These are phyloP conservation scores for Erpetoichthys calabaricus DNA, from an alignment of 2,797 vertebrate species.

Conservation along the genomic window DNA sequence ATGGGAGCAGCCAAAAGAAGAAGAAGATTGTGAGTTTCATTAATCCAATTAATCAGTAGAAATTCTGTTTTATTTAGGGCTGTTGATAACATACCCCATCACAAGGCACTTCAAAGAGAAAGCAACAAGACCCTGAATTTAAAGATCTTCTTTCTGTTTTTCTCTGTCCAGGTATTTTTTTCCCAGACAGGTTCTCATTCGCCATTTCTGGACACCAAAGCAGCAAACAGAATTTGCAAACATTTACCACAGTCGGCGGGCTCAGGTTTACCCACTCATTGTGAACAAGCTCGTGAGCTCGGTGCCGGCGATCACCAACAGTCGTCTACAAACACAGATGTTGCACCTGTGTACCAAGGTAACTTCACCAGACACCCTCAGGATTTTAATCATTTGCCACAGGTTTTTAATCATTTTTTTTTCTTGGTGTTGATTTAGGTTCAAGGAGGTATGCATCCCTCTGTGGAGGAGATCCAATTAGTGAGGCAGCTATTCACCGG, in stretches of 20 bases:
- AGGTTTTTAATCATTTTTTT: not conserved
- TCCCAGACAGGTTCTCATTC: conserved; percentile 77
- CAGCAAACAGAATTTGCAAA: conserved; percentile 65
- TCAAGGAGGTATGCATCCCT: conserved; percentile 54
- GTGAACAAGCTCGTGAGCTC: conserved; percentile 38
- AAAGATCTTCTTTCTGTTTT: no score
- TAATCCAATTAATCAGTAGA: no score
- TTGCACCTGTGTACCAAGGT: conserved; percentile 60
- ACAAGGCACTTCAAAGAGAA: no score
- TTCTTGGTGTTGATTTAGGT: conserved; percentile 38
- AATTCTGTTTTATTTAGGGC: no score
- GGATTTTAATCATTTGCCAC: not conserved
- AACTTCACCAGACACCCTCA: not conserved
- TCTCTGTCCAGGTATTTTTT: conserved; percentile 65
- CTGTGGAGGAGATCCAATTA: conserved; percentile 49
- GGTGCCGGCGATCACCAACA: conserved; percentile 30
- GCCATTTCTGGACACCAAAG: conserved; percentile 73
- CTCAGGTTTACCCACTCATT: conserved; percentile 36
- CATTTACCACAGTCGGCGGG: conserved; percentile 54
- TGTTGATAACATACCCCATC: no score
- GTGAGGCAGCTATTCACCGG: conserved; percentile 56
- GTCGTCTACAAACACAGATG: conserved; percentile 37
- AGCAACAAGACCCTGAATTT: no score
- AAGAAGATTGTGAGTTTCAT: no score
- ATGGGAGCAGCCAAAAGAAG: no score